Conservation (phyloP, 2,888 invertebrate genomes). For the Pollenia angustigena region DNA sequence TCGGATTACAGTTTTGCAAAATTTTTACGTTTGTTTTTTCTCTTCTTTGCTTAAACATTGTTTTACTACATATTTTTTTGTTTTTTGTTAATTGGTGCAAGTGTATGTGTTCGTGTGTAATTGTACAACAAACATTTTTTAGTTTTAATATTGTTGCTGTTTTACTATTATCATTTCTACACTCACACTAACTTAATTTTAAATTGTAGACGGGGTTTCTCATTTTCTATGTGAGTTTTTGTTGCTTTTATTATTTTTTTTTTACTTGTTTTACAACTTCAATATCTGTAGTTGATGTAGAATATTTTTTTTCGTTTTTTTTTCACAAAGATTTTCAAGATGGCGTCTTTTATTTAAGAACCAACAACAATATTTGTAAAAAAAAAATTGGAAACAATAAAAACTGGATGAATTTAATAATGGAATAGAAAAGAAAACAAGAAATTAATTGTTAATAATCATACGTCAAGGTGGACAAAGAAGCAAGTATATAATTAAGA, state of each 20-base stretch:
- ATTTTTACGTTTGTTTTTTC: constrained; percentile 27
- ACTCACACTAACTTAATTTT: constrained; percentile 57
- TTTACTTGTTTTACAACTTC: constrained; percentile 68
- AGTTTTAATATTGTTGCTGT: constrained; percentile 51
- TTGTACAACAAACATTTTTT: constrained; percentile 36
- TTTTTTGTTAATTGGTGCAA: no score
- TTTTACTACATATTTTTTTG: constrained; percentile 47
- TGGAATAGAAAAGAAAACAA: neutral
- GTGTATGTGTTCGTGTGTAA: neutral
- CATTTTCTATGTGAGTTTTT: constrained; percentile 32
- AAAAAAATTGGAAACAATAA: neutral
- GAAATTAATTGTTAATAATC: constrained; percentile 34
- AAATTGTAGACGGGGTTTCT: constrained; percentile 49
- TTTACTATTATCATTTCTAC: constrained; percentile 51
- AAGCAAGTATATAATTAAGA: neutral
- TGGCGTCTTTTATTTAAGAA: constrained; percentile 66
- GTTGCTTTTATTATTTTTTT: constrained; percentile 9
- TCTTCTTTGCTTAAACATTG: constrained; percentile 13
- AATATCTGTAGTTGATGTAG: constrained; percentile 35
- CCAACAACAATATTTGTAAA: constrained; percentile 59
- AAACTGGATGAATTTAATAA: constrained; percentile 38
- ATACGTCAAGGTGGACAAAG: constrained; percentile 45
- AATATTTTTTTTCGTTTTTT: constrained; percentile 13
- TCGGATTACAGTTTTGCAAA: constrained; percentile 18
- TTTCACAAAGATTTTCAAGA: constrained; percentile 64